phyloP scores from a whole-genome alignment of 2,888 invertebrate genomes.

The Thecophora atra region DNA sequence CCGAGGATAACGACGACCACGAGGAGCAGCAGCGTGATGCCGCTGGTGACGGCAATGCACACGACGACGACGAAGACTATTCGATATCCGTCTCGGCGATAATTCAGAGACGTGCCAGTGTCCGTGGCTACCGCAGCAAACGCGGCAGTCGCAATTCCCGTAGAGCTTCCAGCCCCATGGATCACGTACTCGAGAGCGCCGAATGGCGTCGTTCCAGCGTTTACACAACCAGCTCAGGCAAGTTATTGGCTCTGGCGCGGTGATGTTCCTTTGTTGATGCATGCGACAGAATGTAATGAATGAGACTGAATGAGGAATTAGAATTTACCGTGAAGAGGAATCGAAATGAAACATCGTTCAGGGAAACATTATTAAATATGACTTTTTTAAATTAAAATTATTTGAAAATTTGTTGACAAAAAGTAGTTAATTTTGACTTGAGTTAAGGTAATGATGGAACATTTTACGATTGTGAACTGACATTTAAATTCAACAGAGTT shows the following conservation, averaged over 20 bases:
- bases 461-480: no score
- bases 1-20: constrained; percentile 32
- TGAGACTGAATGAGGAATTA: background rate
- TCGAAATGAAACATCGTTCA: background rate
- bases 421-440: no score
- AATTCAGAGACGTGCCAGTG: constrained; percentile 80
- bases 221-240: constrained; percentile 86
- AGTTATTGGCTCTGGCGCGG: constrained; percentile 68
- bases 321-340: background rate
- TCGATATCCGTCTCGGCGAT: constrained; percentile 87
- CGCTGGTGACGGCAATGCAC: constrained; percentile 74
- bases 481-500: no score
- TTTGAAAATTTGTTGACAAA: no score
- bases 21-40: constrained; percentile 64
- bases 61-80: constrained; percentile 83
- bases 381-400: no score
- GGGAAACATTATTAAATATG: background rate
- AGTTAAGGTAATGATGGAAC: no score
- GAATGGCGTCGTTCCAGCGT: constrained; percentile 75
- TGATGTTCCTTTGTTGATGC: no score
- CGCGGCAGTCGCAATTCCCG: constrained; percentile 71
- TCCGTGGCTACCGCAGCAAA: constrained; percentile 73
- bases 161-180: constrained; percentile 71
- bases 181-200: constrained; percentile 62
- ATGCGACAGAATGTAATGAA: no score